A percentile compares a stretch with the other conserved stretches of the same genome.
These are phyloP conservation scores for Cydia fagiglandana DNA, from an alignment of 1,140 invertebrate species.

Conservation along the genomic window DNA sequence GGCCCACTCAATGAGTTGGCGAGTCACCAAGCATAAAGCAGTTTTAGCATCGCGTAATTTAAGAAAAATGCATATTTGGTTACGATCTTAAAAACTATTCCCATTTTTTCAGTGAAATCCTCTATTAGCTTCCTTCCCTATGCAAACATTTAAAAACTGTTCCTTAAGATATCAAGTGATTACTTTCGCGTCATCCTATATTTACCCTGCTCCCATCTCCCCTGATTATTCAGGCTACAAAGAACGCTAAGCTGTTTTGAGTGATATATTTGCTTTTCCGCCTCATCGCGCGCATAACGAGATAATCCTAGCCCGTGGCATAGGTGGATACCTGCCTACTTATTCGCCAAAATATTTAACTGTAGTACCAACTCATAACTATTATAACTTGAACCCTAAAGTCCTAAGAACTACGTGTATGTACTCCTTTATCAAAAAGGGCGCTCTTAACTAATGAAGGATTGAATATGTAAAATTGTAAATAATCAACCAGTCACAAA, in stretches of 20 bases:
- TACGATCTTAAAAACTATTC: not conserved
- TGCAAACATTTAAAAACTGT: not conserved
- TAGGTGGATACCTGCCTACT: conserved; percentile 29
- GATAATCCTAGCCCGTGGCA: conserved; percentile 50
- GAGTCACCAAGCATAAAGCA: no score
- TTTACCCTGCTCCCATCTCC: not conserved
- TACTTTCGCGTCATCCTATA: not conserved
- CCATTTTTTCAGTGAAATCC: not conserved
- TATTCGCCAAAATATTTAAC: not conserved
- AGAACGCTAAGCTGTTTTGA: conserved; percentile 20
- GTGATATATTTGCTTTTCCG: conserved; percentile 38
- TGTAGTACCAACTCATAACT: not conserved
- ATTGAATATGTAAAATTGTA: no score
- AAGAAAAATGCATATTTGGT: not conserved
- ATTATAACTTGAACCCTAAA: not conserved
- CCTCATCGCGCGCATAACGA: conserved; percentile 47
- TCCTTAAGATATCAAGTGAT: not conserved
- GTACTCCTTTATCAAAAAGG: no score
- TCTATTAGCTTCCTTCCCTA: not conserved
- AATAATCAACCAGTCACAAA: no score
- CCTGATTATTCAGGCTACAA: conserved; percentile 12
- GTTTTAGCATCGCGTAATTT: no score
- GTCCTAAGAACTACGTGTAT: not conserved
- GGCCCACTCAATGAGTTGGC: no score
- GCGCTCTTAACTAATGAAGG: no score